Base-by-base conservation (phyloP, 2,888 invertebrate species). In the Apotomis betuletana region DNA sequence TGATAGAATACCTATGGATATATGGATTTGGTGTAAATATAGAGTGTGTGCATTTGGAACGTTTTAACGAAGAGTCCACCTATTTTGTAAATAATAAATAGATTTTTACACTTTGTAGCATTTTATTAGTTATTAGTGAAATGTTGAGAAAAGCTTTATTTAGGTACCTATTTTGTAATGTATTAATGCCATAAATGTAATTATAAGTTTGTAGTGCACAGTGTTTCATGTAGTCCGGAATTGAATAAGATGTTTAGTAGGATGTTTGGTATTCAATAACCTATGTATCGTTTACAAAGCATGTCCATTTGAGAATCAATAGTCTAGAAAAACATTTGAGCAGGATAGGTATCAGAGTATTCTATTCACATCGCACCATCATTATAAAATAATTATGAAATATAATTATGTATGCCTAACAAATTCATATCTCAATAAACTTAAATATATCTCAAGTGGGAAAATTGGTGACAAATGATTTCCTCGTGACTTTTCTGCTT, bases 41-140 rank as follows among this genome's bases (percentile, higher is more conserved):
- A 83, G 87, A 86, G 85, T 87, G 91, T 85, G 91, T 91, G 90
- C 79, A 84, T 88, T 90, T 85, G 86, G 86, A 86, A 84, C 84
- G 87, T 89, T 90, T 86, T 88, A 89, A 90, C 91, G 92, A 93
- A 93, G 87, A 91, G 89, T 91, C 92, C 92, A 93, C 92, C 92
- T 92, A 91, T 91, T 91, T 90, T 92, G 92, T 92, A 92, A 90
- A 91, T 72, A 71, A 68, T 92, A 90, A 84, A 87, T 89, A 90
- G 89, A 87, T 87, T 92, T 92, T 90, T 91, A 92, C 91, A 91
- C 89, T 85, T 87, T 83, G 81, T 87, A 87, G 81, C 82, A 81
- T 80, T 81, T 85, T 83, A 81, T 81, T 84, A 85, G 81, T 9
- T 79, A 79, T 79, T 77, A 79, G 76, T 78, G 78, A 77, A 81